Evolutionary conservation across 1,140 invertebrate genomes (phyloP).

Genomic region (Solenopsis fugax): DNA sequence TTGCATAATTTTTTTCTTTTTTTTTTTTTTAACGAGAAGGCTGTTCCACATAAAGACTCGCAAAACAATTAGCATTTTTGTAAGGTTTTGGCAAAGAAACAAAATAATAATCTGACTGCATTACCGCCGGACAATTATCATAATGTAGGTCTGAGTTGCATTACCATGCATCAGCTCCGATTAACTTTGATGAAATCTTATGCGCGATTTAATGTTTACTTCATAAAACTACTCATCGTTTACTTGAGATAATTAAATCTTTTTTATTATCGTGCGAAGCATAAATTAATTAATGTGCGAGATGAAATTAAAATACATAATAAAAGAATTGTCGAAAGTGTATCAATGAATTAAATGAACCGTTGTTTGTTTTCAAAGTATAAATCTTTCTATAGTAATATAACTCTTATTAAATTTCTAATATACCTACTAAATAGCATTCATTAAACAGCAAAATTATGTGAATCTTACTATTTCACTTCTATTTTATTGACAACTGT

Average conservation of each 20-base stretch:
- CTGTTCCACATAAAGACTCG: background rate
- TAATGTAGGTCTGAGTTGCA: background rate
- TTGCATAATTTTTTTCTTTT: conserved; percentile 35
- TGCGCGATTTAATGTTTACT: conserved; percentile 7
- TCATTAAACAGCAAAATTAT: background rate
- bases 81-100: background rate
- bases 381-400: background rate
- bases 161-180: background rate
- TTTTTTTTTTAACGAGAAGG: conserved; percentile 12
- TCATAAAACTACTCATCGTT: background rate
- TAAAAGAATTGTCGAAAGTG: background rate
- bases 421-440: background rate
- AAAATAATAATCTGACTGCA: conserved; percentile 17
- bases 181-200: conserved; percentile 27
- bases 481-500: background rate
- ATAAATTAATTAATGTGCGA: background rate
- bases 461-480: background rate
- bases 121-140: conserved; percentile 1
- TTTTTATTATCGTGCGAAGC: background rate
- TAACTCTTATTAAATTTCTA: background rate
- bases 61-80: conserved; percentile 31
- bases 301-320: background rate
- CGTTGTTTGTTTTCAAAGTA: background rate
- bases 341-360: background rate
- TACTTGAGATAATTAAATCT: background rate